phyloP scores from a whole-genome alignment of 2,797 vertebrate species.

The Somateria mollissima region DNA sequence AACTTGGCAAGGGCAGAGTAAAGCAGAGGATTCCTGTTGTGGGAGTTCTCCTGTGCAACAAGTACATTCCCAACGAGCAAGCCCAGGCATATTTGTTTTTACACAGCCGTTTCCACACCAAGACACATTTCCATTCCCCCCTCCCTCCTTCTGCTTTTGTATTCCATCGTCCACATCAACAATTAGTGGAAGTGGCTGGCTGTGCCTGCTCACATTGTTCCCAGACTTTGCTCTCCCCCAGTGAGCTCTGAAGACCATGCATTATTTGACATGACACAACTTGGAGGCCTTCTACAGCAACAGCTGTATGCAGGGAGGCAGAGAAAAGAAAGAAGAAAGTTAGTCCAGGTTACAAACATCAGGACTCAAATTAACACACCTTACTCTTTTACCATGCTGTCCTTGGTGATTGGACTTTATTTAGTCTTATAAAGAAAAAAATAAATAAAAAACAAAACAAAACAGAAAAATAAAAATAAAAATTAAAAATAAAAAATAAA shows the following conservation, averaged over 20 bases:
- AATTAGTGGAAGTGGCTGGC: slow-evolving; percentile 74
- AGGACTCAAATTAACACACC: neutral
- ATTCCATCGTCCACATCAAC: slow-evolving; percentile 52
- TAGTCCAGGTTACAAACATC: neutral
- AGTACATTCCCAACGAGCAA: slow-evolving; percentile 49
- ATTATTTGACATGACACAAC: slow-evolving; percentile 58
- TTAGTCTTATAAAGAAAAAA: neutral
- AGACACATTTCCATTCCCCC: slow-evolving; percentile 59
- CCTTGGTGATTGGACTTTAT: neutral
- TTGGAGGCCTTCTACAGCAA: slow-evolving; percentile 26
- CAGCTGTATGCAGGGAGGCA: neutral
- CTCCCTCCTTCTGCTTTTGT: slow-evolving; percentile 62
- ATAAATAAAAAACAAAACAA: no score
- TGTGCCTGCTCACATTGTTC: slow-evolving; percentile 62
- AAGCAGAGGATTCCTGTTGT: slow-evolving; percentile 27
- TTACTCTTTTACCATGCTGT: neutral
- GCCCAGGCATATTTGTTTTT: slow-evolving; percentile 59
- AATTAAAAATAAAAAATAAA: neutral
- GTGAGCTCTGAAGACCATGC: slow-evolving; percentile 63
- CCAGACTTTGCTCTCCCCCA: slow-evolving; percentile 53
- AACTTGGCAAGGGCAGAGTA: neutral
- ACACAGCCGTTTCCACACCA: slow-evolving; percentile 10
- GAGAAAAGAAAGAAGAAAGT: neutral
- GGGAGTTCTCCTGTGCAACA: slow-evolving; percentile 28
- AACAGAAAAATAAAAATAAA: neutral